Percentiles rank a stretch among this genome's conserved stretches.
phyloP scores from a whole-genome alignment of 2,113 vertebrate species.

The Ageneiosus marmoratus region DNA sequence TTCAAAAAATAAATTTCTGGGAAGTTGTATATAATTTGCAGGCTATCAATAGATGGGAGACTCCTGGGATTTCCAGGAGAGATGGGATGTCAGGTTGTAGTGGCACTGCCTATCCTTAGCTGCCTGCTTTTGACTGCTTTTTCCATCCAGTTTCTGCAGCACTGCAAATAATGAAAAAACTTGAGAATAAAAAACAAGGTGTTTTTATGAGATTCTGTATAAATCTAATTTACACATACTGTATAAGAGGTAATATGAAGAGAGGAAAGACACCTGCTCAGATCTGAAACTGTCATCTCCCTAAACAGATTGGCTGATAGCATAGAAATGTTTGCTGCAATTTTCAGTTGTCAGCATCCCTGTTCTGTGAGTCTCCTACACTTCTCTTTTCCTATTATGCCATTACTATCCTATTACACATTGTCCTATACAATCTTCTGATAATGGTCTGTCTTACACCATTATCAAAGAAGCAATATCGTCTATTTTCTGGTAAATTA shows the following conservation, averaged over 20 bases:
- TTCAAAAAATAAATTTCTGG: too few species aligned
- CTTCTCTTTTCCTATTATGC: conserved; percentile 38
- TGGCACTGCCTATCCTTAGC: conserved; percentile 29
- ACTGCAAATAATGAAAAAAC: conserved; percentile 40
- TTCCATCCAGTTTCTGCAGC: conserved; percentile 40
- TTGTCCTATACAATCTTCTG: conserved; percentile 60
- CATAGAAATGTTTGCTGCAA: conserved; percentile 60
- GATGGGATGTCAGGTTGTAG: too few species aligned
- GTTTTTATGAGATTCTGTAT: conserved; percentile 55
- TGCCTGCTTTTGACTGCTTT: conserved; percentile 44
- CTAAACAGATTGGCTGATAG: conserved; percentile 64
- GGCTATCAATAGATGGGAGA: too few species aligned
- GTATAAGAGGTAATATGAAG: conserved; percentile 50
- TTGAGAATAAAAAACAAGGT: conserved; percentile 26
- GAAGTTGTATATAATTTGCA: too few species aligned
- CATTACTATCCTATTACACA: neutral
- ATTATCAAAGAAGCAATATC: conserved; percentile 72
- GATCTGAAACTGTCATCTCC: conserved; percentile 58
- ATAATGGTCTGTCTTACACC: conserved; percentile 72
- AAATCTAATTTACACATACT: conserved; percentile 59
- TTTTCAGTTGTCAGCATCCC: conserved; percentile 61
- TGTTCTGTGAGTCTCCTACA: conserved; percentile 1
- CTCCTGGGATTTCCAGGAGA: too few species aligned
- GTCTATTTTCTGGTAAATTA: conserved; percentile 76
- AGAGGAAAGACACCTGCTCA: conserved; percentile 55